Percentiles rank a stretch among this genome's conserved stretches.
Conservation (phyloP, 2,113 vertebrate genomes). For the Galeopterus variegatus region DNA sequence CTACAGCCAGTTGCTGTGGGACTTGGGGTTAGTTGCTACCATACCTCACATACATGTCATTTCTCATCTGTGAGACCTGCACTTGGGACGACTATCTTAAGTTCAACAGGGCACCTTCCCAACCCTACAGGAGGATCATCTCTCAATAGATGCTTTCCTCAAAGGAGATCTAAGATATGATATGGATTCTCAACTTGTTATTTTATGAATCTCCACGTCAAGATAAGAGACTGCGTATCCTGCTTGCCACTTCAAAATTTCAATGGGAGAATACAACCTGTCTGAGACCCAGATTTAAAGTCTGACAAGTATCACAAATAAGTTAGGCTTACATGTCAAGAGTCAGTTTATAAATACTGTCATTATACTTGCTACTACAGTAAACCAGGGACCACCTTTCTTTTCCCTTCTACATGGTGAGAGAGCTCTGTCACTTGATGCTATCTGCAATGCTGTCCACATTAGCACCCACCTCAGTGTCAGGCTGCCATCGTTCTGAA, state of each 20-base stretch:
- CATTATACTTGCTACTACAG: background rate
- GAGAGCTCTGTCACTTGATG: background rate
- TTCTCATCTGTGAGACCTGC: background rate
- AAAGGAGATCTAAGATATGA: background rate
- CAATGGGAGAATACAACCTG: background rate
- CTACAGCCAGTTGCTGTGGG: background rate
- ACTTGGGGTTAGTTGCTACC: background rate
- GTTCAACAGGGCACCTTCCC: background rate
- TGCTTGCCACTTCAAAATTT: background rate
- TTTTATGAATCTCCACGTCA: background rate
- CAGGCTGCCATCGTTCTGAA: slow-evolving; percentile 97
- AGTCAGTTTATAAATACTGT: background rate
- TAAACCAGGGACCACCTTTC: background rate
- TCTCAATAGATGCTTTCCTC: background rate
- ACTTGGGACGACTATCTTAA: background rate
- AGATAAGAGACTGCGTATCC: background rate
- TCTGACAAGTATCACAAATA: background rate
- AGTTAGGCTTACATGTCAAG: background rate
- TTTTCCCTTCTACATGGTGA: background rate
- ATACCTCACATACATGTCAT: background rate
- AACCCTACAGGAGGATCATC: background rate
- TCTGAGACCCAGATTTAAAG: slow-evolving; percentile 7
- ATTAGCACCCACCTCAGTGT: slow-evolving; percentile 94
- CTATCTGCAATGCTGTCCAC: rapidly evolving
- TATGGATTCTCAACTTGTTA: background rate